phyloP scores from a whole-genome alignment of 2,888 invertebrate genomes.

The Perizoma affinitatum region DNA sequence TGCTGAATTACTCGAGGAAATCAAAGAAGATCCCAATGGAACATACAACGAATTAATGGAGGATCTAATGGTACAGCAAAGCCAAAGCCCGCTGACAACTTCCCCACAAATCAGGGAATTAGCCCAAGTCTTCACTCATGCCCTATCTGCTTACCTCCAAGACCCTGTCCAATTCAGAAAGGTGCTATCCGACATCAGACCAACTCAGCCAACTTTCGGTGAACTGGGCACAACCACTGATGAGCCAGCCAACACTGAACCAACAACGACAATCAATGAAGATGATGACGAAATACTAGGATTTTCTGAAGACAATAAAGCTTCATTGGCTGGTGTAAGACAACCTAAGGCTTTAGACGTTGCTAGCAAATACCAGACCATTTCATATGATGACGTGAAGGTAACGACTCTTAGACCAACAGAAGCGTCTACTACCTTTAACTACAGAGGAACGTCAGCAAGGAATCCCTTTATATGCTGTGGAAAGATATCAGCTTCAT shows the following conservation, averaged over 20 bases:
- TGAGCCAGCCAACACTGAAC: slow-evolving; percentile 77
- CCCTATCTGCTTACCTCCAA: slow-evolving; percentile 91
- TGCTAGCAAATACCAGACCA: slow-evolving; percentile 33
- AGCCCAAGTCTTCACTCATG: slow-evolving; percentile 93
- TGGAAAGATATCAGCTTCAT: slow-evolving; percentile 75
- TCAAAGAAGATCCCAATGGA: slow-evolving; percentile 70
- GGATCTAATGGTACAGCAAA: slow-evolving; percentile 85
- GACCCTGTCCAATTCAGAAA: slow-evolving; percentile 92
- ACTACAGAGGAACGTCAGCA: slow-evolving; percentile 54
- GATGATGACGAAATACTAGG: slow-evolving; percentile 91
- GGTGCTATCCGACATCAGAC: slow-evolving; percentile 89
- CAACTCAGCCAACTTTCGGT: slow-evolving; percentile 88
- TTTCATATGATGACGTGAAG: slow-evolving; percentile 46
- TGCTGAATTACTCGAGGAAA: slow-evolving; percentile 67
- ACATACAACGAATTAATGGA: slow-evolving; percentile 75
- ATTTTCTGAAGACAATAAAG: slow-evolving; percentile 87
- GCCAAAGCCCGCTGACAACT: slow-evolving; percentile 85
- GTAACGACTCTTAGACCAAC: slow-evolving; percentile 46
- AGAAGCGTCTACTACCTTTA: slow-evolving; percentile 55
- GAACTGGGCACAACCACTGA: slow-evolving; percentile 68
- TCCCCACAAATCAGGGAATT: slow-evolving; percentile 89
- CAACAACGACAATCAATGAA: slow-evolving; percentile 85
- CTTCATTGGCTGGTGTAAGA: slow-evolving; percentile 55
- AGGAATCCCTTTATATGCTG: slow-evolving; percentile 72
- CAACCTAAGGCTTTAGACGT: slow-evolving; percentile 75